Evolutionary conservation across 1,140 invertebrate species (phyloP), one percentile per base, ranked within the genome.

Genomic region (Macrobrachium rosenbergii): DNA sequence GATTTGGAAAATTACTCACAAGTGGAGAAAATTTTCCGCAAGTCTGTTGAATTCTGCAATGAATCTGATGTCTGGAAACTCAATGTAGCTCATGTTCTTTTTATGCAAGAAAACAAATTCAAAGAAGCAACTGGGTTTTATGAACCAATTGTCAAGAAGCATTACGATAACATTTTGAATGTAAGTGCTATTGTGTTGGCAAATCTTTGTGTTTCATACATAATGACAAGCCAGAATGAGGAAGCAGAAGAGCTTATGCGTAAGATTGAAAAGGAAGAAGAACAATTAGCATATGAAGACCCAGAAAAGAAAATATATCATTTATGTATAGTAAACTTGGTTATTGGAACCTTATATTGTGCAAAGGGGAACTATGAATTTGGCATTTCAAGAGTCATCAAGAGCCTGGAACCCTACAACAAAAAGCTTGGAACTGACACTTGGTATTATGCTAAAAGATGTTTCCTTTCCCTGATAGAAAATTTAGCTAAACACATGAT

Each of bases 321-420:
- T 92, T 93, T 99, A 52, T 99, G 98, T 91, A 99, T 99, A 90
- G 98, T 99, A 5, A 99, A 99, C 93, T 93, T 99, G 78, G 99
- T 99, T 1, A 99, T 99, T 90, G 99, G 97, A 77, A 99, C 99
- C 1, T 92, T 99, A 7, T 99, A 99, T 92, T 99, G 99, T 92
- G 96, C 98, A 0, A 99, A 99, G 93, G 98, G 98, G 0, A 99
- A 99, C 93, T 99, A 99, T 91, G 99, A 99, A 92, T 99, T 99
- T 93, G 99, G 99, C 10, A 98, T 99, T 90, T 99, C 98, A 0
- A 93, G 99, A 90, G 97, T 99, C 0, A 98, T 99, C 91, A 98
- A 99, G 92, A 98, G 97, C 85, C 92, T 99, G 43, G 98, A 99
- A 91, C 98, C 98, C 0, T 98, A 97, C 90, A 96, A 97, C 91